phyloP scores from a whole-genome alignment of 1,140 invertebrate genomes.

The Drosophila ercepeae region DNA sequence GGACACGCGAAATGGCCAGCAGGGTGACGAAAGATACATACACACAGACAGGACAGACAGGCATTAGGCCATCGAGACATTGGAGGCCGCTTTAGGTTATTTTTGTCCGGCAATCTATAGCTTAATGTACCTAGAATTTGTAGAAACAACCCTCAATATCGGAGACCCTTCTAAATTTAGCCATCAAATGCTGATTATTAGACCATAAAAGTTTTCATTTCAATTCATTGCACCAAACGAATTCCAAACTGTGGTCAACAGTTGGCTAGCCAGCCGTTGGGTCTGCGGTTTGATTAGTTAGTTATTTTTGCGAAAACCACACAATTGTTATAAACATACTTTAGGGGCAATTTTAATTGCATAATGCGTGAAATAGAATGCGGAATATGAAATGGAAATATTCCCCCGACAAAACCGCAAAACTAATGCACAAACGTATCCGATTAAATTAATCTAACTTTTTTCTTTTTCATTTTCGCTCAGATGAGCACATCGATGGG shows the following conservation, averaged over 20 bases:
- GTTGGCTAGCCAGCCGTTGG: constrained; percentile 24
- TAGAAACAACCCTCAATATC: background rate
- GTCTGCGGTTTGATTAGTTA: constrained; percentile 38
- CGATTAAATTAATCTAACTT: constrained; percentile 20
- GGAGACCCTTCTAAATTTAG: constrained; percentile 53
- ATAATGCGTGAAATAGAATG: constrained; percentile 7
- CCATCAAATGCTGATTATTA: constrained; percentile 45
- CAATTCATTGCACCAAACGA: constrained; percentile 50
- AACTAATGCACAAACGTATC: constrained; percentile 22
- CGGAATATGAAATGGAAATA: constrained; percentile 13
- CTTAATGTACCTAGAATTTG: constrained; percentile 43
- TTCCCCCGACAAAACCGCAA: constrained; percentile 15
- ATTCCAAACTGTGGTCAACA: constrained; percentile 46
- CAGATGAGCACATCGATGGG: background rate
- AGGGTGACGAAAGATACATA: constrained; percentile 1
- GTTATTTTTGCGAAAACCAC: constrained; percentile 45
- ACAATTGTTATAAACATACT: constrained; percentile 66
- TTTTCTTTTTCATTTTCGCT: background rate
- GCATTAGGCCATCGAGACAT: constrained; percentile 21
- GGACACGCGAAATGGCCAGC: constrained; percentile 4
- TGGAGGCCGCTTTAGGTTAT: constrained; percentile 45
- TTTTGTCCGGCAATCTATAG: constrained; percentile 67
- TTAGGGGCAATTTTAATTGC: constrained; percentile 41
- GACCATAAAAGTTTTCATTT: constrained; percentile 41
- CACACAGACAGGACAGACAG: constrained; percentile 11